Evolutionary conservation across 2,797 vertebrate species (phyloP), one percentile per base, ranked within the genome.

Genomic region (Mormyrops boulengeri): DNA sequence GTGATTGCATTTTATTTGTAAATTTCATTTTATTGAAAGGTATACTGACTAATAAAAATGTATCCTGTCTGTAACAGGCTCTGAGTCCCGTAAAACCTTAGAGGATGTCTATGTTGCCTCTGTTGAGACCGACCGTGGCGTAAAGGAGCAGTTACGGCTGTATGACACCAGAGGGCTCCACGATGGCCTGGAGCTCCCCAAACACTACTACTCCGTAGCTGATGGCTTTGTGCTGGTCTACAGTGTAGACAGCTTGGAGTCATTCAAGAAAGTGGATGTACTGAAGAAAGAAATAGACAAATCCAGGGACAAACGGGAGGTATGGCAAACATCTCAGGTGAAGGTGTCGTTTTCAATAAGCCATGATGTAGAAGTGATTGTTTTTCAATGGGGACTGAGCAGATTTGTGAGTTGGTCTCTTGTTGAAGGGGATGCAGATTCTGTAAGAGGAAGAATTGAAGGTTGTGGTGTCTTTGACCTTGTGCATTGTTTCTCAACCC

Each of bases 191-290:
- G 98, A 99, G 88, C 92, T 99, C 82, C 98, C 98, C 0, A 98
- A 97, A 73, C 98, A 99, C 92, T 99, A 98, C 90, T 98, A 97
- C 93, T 97, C 97, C 0, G 96, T 98, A 60, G 97, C 97, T 0
- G 98, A 99, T 0, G 98, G 97, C 88, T 99, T 99, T 30, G 94
- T 99, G n/a, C 96, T 99, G 0, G 97, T 99, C 87, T 99, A 99
- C 47, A 97, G 97, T 0, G 96, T 99, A 1, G 97, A 98, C 93
- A 98, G 97, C 93, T 90, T 97, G 1, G 97, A 98, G 91, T 98
- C 98, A 0, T 99, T 99, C 93, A 97, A 96, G 91, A 97, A 94
- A 92, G 97, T 98, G 0, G 97, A 99, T 17, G 38, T 95, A 1
- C 95, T 99, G 88, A 99, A 99, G 94, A 99, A 97, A 92, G 98